phyloP scores from a whole-genome alignment of 2,797 vertebrate genomes.

The Anolis apletophallus region DNA sequence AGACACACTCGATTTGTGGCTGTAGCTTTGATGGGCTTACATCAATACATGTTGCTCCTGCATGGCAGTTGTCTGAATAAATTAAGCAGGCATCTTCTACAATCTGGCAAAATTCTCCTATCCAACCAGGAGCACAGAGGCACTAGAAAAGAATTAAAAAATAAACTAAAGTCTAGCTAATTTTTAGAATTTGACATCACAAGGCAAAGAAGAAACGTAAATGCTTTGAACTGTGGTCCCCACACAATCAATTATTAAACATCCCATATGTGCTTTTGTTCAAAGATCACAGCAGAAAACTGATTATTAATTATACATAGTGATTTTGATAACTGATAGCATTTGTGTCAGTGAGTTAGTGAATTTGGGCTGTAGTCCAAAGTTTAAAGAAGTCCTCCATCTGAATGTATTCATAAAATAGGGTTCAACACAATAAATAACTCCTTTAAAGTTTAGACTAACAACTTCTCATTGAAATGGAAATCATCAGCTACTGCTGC shows the following conservation, averaged over 20 bases:
- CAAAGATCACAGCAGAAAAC: slow-evolving; percentile 12
- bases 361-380: too few relatives aligned
- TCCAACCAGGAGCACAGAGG: slow-evolving; percentile 80
- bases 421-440: too few relatives aligned
- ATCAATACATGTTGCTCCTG: slow-evolving; percentile 80
- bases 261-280: not conserved
- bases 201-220: not conserved
- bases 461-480: too few relatives aligned
- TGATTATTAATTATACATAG: not conserved
- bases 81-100: slow-evolving; percentile 81
- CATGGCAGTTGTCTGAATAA: slow-evolving; percentile 75
- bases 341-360: too few relatives aligned
- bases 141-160: slow-evolving; percentile 73
- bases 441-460: too few relatives aligned
- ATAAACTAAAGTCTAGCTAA: not conserved
- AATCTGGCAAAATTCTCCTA: slow-evolving; percentile 81
- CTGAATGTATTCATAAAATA: too few relatives aligned
- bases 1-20: slow-evolving; percentile 78
- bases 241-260: not conserved
- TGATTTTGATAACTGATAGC: too few relatives aligned
- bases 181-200: slow-evolving; percentile 3
- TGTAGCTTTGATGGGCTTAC: slow-evolving; percentile 70
- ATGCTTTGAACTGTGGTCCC: not conserved
- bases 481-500: too few relatives aligned
- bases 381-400: too few relatives aligned